Base-by-base conservation (phyloP, 2,797 vertebrate genomes). In the Pipistrellus pipistrellus region DNA sequence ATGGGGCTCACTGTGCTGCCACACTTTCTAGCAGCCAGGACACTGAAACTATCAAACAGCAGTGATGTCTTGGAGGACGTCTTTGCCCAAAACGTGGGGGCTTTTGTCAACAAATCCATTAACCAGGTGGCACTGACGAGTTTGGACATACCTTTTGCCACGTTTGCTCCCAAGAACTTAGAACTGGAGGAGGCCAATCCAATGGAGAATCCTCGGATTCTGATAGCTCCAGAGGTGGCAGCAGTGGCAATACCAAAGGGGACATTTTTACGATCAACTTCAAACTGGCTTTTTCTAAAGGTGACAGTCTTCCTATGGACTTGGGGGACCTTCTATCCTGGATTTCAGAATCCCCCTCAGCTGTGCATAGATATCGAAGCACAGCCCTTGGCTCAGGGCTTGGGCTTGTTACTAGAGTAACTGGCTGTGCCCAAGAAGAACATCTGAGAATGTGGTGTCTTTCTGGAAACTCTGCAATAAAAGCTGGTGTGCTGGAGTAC, bases 291-390 rank as follows among this genome's bases (percentile, higher is more conserved):
- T 99, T 99, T 98, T 99, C 99, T 89, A 99, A 99, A 98, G 99
- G 99, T 6, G 99, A 99, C 98, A 98, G 99, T 97, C 95, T 99
- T 96, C 99, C 99, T 3, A 99, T 99, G 99, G 99, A 99, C 97
- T 96, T 99, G 97, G 99, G 99, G 99, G 44, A 99, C 99, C 0
- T 99, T 99, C 98, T 99, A 99, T 97, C 98, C 99, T 85, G 99
- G 99, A 98, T 99, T 99, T 97, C 99, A 99, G 98, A 99, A 99
- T 94, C 99, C 99, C 6, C 99, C 99, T 66, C 99, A 99, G 91
- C 98, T 99, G 93, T 99, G 99, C 98, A 99, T 99, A 48, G 99
- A 99, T 96, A 99, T 99, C 95, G 99, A 99, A 94, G 99, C 99
- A 0, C 99, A 99, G 97, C 99, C 99, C 27, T 99, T 99, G 99